Evolutionary conservation across 2,113 vertebrate genomes (phyloP).

Genomic region (Erinaceus europaeus): DNA sequence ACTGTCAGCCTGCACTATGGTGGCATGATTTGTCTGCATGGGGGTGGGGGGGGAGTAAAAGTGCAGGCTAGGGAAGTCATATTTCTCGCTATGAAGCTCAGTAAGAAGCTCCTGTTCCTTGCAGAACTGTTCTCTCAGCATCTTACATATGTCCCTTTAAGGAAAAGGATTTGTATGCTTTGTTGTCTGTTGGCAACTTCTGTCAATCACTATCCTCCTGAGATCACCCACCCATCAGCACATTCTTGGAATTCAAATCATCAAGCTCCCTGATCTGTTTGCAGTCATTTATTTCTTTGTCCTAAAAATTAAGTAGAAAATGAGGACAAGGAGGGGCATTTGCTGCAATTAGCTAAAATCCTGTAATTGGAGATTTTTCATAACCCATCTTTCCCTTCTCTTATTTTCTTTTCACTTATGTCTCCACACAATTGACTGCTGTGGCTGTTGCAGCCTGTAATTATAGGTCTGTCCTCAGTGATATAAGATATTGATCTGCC

Average conservation of each 20-base stretch:
- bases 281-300: constrained; percentile 30
- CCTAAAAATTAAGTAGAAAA: constrained; percentile 57
- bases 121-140: background rate
- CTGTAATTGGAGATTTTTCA: constrained; percentile 30
- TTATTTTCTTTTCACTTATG: background rate
- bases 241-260: constrained; percentile 46
- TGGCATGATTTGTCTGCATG: background rate
- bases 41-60: background rate
- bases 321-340: background rate
- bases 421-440: constrained; percentile 43
- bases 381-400: background rate
- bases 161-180: constrained; percentile 37
- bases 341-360: constrained; percentile 25
- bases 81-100: background rate
- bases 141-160: background rate
- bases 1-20: rapidly evolving
- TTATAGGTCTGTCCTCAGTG: constrained; percentile 34
- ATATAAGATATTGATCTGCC: constrained; percentile 57
- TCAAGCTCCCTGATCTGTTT: background rate
- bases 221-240: constrained; percentile 30
- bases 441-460: constrained; percentile 21
- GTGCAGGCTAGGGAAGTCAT: background rate
- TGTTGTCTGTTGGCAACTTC: background rate
- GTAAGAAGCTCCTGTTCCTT: background rate
- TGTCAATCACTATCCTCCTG: constrained; percentile 32